Evolutionary conservation across 2,113 vertebrate genomes (phyloP), one percentile per base, ranked within the genome.

Genomic region (Calyptomena viridis): DNA sequence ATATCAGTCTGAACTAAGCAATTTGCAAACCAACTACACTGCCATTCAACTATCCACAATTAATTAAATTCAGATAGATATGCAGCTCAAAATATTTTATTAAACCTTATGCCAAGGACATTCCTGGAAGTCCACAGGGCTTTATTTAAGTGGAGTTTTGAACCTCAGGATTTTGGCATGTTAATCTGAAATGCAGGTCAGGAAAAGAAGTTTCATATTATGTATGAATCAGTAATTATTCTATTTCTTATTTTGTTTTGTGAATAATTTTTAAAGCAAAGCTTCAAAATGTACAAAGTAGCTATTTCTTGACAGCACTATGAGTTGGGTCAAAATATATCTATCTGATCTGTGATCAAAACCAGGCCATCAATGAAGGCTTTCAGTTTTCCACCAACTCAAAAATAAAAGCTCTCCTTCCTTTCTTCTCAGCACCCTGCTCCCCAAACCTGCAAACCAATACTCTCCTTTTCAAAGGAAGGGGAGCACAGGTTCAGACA

Each of bases 61-160:
- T 96, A 98, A 97, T 97, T 97, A 96, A 97, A 97, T 94, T 96
- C 95, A 97, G 93, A 96, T 59, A 96, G 93, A 97, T 94, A 95
- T 90, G 90, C 85, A 94, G 93, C 95, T 96, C 77, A 91, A 96
- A 96, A 97, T 96, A 93, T 91, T 96, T 95, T 82, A 87, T 89
- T 74, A 76, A 49, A 90, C 95, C 87, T 88, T 86, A 92, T 58
- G 96, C 97, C 97, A 96, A 97, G 96, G 97, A 97, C 96, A 97
- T 97, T 98, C 97, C 94, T 96, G 64, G 81, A 97, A 97, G 84
- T 97, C 97, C 94, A 72, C 91, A 77, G 97, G 93, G 97, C 81
- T 96, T 95, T 95, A 90, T 96, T 97, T 98, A 95, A 97, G 95
- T 93, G 95, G 90, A 94, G 95, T 90, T 94, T 97, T 91, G 95